phyloP scores from a whole-genome alignment of 2,888 invertebrate genomes.

The Conops quadrifasciatus region DNA sequence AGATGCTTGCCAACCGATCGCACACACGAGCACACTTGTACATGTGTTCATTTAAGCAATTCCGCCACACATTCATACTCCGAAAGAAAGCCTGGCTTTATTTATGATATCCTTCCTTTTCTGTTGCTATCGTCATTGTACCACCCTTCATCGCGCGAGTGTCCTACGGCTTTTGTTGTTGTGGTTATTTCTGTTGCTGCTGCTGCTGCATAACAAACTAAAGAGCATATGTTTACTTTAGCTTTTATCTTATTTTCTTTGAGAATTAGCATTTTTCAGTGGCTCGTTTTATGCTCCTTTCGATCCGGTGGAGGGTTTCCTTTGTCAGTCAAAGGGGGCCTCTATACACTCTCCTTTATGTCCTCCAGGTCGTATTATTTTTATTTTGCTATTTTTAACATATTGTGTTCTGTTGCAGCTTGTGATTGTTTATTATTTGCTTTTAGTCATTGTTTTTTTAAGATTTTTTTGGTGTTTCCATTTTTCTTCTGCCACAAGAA shows the following conservation, averaged over 20 bases:
- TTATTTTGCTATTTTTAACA: neutral
- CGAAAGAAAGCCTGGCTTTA: neutral
- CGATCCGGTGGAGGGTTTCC: neutral
- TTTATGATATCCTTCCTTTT: too few species aligned
- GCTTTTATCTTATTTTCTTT: slow-evolving; percentile 13
- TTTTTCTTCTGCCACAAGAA: neutral
- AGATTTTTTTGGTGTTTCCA: neutral
- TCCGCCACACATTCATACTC: neutral
- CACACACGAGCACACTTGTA: neutral
- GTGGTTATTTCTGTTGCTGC: slow-evolving; percentile 7
- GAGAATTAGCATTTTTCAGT: slow-evolving; percentile 25
- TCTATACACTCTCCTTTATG: too few species aligned
- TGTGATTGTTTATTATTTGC: neutral
- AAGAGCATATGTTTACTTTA: neutral
- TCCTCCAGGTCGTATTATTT: too few species aligned
- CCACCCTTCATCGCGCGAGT: neutral
- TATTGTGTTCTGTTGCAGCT: neutral
- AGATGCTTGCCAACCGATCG: neutral
- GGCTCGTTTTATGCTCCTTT: neutral
- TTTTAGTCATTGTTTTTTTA: neutral
- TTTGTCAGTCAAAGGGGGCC: too few species aligned
- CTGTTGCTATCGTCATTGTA: too few species aligned
- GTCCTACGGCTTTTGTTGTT: slow-evolving; percentile 10
- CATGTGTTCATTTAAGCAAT: neutral
- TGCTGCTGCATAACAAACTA: slow-evolving; percentile 31